Conservation (phyloP, 2,888 invertebrate species). For the Lochmaea crataegi region DNA sequence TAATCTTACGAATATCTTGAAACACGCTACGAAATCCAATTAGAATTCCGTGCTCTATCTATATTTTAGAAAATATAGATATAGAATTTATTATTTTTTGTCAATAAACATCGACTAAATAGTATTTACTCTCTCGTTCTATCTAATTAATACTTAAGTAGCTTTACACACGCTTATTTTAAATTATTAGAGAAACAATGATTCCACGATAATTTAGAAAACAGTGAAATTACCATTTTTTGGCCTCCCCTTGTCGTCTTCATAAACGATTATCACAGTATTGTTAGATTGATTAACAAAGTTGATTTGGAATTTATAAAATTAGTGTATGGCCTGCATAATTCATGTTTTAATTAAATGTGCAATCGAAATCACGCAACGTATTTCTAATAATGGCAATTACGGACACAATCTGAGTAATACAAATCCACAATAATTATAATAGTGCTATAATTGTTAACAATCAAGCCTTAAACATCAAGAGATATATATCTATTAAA, state of each 20-base stretch:
- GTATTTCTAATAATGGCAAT: conserved; percentile 3
- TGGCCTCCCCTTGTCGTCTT: not conserved
- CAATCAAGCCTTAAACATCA: not conserved
- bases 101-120: too few species aligned
- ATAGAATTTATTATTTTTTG: too few species aligned
- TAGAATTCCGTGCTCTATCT: too few species aligned
- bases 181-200: too few species aligned
- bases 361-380: not conserved
- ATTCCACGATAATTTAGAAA: too few species aligned
- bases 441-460: not conserved
- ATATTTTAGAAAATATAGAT: too few species aligned
- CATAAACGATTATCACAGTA: not conserved
- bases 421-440: not conserved
- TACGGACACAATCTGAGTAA: conserved; percentile 4
- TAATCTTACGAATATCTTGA: too few species aligned
- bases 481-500: not conserved
- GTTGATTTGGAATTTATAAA: not conserved
- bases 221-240: too few species aligned
- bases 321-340: not conserved
- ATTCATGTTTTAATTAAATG: not conserved
- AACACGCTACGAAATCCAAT: too few species aligned
- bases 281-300: not conserved
- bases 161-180: too few species aligned
- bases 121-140: too few species aligned
- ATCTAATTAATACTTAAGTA: too few species aligned